These are phyloP conservation scores for Thumatha senex DNA, from an alignment of 2,888 invertebrate species.

Conservation along the genomic window DNA sequence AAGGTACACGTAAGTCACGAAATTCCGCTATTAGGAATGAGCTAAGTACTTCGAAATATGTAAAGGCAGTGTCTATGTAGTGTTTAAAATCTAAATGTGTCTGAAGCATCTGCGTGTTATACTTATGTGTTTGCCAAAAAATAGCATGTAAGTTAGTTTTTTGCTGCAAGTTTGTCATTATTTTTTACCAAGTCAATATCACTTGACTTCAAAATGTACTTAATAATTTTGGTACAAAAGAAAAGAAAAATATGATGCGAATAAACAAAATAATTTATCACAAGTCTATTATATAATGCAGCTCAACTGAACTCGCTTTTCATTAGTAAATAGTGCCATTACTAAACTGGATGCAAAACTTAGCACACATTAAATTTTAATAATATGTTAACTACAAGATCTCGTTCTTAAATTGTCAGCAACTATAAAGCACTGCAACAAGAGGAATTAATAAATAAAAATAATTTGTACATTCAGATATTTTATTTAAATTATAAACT, in stretches of 20 bases:
- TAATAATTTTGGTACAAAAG: slow-evolving; percentile 35
- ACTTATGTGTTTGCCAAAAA: slow-evolving; percentile 49
- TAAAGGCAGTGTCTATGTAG: slow-evolving; percentile 7
- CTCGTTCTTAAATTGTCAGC: slow-evolving; percentile 71
- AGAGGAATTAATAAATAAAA: slow-evolving; percentile 70
- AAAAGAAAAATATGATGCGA: slow-evolving; percentile 21
- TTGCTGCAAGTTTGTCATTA: slow-evolving; percentile 29
- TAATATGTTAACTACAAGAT: slow-evolving; percentile 60
- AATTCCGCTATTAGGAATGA: slow-evolving; percentile 2
- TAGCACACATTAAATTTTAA: slow-evolving; percentile 56
- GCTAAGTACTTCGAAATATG: slow-evolving; percentile 1
- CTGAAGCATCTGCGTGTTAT: slow-evolving; percentile 19
- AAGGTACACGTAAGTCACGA: slow-evolving; percentile 4
- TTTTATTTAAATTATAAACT: slow-evolving; percentile 35
- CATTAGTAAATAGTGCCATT: slow-evolving; percentile 59
- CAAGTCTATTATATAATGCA: slow-evolving; percentile 25
- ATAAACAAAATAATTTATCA: slow-evolving; percentile 27
- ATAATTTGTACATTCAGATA: slow-evolving; percentile 47
- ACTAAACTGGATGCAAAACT: slow-evolving; percentile 41
- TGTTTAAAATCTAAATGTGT: slow-evolving; percentile 7
- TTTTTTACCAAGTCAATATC: slow-evolving; percentile 29
- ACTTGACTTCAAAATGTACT: slow-evolving; percentile 40
- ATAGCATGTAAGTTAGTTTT: slow-evolving; percentile 45
- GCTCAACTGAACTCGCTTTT: slow-evolving; percentile 30
- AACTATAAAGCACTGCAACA: slow-evolving; percentile 71